These are phyloP conservation scores for Blastobasis lacticolella DNA, from an alignment of 2,888 invertebrate species.

Conservation along the genomic window DNA sequence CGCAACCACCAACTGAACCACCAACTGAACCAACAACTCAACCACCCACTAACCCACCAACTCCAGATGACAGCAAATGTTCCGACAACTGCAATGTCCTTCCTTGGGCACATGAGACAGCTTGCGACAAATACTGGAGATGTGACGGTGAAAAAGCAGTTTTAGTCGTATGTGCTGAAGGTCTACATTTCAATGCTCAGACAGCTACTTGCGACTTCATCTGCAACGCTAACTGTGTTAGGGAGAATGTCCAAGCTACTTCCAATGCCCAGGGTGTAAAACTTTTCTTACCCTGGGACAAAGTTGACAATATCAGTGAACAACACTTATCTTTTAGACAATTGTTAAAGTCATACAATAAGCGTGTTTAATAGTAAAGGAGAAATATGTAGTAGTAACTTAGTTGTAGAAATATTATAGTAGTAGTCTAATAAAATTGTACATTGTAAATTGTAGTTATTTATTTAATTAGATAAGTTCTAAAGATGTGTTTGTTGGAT, in stretches of 20 bases:
- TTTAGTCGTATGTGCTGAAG: constrained; percentile 41
- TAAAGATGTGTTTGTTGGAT: no score
- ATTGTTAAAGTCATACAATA: no score
- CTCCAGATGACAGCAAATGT: not conserved
- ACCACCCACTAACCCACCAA: no score
- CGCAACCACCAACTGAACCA: no score
- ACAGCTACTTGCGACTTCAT: constrained; percentile 15
- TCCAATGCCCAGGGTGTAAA: constrained; percentile 3
- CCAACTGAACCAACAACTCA: no score
- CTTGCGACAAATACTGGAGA: constrained; percentile 55
- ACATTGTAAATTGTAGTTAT: no score
- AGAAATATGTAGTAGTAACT: no score
- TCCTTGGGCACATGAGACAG: constrained; percentile 48
- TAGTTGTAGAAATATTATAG: no score
- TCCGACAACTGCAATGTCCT: constrained; percentile 22
- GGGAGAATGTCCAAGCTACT: constrained; percentile 4
- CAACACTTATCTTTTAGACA: not conserved
- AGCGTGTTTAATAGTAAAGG: no score
- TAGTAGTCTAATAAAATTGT: no score
- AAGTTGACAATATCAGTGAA: constrained; percentile 1
- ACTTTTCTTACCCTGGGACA: constrained; percentile 12
- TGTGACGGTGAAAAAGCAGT: constrained; percentile 35
- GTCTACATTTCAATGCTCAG: constrained; percentile 46
- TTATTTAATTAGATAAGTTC: no score
- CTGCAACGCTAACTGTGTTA: constrained; percentile 8